Percentiles rank a stretch among this genome's conserved stretches.
These are phyloP conservation scores for Argynnis bischoffii DNA, from an alignment of 2,888 invertebrate species.

Conservation along the genomic window DNA sequence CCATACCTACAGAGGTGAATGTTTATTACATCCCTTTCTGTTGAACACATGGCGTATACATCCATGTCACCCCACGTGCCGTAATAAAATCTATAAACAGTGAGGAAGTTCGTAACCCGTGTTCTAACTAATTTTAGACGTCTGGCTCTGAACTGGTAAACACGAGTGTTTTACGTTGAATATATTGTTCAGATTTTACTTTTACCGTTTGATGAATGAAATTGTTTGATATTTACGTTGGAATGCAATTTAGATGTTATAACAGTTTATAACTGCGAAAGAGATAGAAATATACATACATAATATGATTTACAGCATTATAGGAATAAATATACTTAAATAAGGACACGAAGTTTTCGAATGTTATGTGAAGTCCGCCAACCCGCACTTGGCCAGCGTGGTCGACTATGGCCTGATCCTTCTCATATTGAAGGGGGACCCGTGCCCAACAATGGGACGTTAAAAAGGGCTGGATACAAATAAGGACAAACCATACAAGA, in stretches of 20 bases:
- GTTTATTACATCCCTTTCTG: slow-evolving; percentile 8
- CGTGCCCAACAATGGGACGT: no score
- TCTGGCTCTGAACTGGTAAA: slow-evolving; percentile 29
- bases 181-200: not conserved
- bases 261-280: not conserved
- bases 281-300: no score
- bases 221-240: not conserved
- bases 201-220: not conserved
- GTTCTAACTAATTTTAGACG: slow-evolving; percentile 44
- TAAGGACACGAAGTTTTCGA: no score
- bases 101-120: slow-evolving; percentile 50
- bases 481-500: no score
- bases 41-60: slow-evolving; percentile 21
- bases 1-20: not conserved
- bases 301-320: no score
- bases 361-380: no score
- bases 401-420: no score
- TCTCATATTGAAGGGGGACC: no score
- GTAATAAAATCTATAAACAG: slow-evolving; percentile 31
- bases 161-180: slow-evolving; percentile 23
- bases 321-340: no score
- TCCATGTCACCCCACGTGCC: slow-evolving; percentile 28
- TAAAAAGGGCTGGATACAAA: no score
- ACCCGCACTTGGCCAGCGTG: no score
- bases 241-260: not conserved